Conservation (phyloP, 2,113 vertebrate genomes). For the Micromys minutus region DNA sequence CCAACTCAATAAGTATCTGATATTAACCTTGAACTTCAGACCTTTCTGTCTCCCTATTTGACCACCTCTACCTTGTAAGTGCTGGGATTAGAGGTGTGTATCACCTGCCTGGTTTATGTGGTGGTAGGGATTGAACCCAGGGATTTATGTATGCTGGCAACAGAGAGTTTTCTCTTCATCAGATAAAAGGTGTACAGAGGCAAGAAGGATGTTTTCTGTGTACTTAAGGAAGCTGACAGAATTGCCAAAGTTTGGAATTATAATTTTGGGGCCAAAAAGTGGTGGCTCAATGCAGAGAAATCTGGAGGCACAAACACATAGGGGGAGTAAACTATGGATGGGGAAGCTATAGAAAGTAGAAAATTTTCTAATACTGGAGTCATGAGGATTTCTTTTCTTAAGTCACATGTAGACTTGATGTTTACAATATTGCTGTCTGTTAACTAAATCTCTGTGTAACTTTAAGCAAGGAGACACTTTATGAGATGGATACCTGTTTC, state of each 20-base stretch:
- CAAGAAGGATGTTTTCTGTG: slow-evolving; percentile 34
- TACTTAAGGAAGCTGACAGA: slow-evolving; percentile 36
- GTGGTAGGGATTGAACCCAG: not conserved
- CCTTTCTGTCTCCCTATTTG: not conserved
- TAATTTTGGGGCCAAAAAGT: slow-evolving; percentile 36
- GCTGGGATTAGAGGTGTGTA: not conserved
- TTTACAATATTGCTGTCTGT: slow-evolving; percentile 49
- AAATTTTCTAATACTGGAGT: slow-evolving; percentile 27
- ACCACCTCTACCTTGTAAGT: no score
- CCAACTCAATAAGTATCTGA: not conserved
- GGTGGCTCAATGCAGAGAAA: slow-evolving; percentile 32
- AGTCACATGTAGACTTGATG: slow-evolving; percentile 27
- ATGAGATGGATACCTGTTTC: not conserved
- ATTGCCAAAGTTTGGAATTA: not conserved
- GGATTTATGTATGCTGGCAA: not conserved
- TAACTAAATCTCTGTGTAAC: slow-evolving; percentile 46
- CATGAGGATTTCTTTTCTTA: slow-evolving; percentile 17
- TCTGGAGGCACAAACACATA: slow-evolving; percentile 18
- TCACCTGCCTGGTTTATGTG: not conserved
- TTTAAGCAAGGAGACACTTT: slow-evolving; percentile 45
- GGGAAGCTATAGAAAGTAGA: not conserved
- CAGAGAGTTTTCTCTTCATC: not conserved
- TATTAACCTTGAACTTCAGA: not conserved
- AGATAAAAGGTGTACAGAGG: slow-evolving; percentile 4
- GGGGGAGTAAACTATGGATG: not conserved